phyloP scores from a whole-genome alignment of 2,888 invertebrate genomes.

The Chymomyza amoena region DNA sequence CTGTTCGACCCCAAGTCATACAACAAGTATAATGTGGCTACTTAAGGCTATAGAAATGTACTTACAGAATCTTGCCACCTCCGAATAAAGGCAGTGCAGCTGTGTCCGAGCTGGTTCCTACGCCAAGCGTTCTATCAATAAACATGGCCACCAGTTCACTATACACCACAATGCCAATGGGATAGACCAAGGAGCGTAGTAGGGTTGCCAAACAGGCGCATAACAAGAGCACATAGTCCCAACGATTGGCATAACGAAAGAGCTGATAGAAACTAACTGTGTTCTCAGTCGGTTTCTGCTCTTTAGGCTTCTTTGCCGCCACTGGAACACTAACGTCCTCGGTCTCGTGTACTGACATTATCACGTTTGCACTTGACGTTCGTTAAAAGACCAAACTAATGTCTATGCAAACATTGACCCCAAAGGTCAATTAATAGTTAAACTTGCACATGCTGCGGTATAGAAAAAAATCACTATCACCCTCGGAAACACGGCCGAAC shows the following conservation, averaged over 20 bases:
- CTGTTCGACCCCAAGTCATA: constrained; percentile 55
- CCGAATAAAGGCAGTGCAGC: constrained; percentile 81
- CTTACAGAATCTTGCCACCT: constrained; percentile 82
- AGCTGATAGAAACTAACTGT: constrained; percentile 62
- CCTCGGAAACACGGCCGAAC: background rate
- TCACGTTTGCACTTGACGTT: constrained; percentile 22
- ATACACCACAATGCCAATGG: constrained; percentile 84
- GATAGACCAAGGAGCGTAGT: constrained; percentile 82
- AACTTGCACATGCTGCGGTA: background rate
- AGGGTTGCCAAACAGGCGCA: constrained; percentile 81
- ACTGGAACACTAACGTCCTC: constrained; percentile 22
- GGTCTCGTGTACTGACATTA: constrained; percentile 28
- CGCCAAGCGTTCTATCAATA: constrained; percentile 82
- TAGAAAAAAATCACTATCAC: background rate
- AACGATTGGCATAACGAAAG: constrained; percentile 82
- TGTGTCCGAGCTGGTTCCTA: constrained; percentile 81
- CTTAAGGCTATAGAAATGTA: constrained; percentile 2
- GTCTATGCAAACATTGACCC: constrained; percentile 53
- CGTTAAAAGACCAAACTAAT: constrained; percentile 11
- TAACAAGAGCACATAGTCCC: constrained; percentile 80
- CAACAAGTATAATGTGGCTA: background rate
- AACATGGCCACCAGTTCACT: constrained; percentile 85
- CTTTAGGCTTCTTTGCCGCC: constrained; percentile 25
- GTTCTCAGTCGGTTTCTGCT: constrained; percentile 7
- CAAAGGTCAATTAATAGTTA: constrained; percentile 64